These are phyloP conservation scores for Liopterus haemorrhoidalis DNA, from an alignment of 2,888 invertebrate species.

Conservation along the genomic window DNA sequence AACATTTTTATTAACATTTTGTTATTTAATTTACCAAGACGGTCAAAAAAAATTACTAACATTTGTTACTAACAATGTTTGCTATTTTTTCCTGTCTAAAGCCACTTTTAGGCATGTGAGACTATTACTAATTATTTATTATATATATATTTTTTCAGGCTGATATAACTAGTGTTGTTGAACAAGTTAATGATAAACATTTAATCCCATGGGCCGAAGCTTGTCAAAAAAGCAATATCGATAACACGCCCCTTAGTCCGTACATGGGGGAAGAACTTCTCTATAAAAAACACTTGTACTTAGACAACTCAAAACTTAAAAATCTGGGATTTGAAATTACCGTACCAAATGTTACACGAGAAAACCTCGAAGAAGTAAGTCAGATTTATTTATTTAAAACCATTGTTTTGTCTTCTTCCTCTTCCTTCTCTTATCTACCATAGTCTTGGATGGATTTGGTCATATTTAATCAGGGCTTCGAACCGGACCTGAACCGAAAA, in stretches of 20 bases:
- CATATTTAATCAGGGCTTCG: too few species aligned
- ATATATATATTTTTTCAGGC: slow-evolving; percentile 55
- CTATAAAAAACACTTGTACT: slow-evolving; percentile 70
- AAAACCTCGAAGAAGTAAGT: slow-evolving; percentile 56
- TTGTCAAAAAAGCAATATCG: slow-evolving; percentile 66
- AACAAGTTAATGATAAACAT: slow-evolving; percentile 91
- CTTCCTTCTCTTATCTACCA: background rate
- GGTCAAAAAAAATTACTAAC: too few species aligned
- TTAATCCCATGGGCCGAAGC: slow-evolving; percentile 87
- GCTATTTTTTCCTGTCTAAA: too few species aligned
- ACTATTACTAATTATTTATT: too few species aligned
- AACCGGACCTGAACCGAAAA: too few species aligned
- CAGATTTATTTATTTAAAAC: background rate
- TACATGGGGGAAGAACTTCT: slow-evolving; percentile 79
- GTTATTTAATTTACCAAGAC: too few species aligned
- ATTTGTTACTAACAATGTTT: too few species aligned
- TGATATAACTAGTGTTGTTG: slow-evolving; percentile 73
- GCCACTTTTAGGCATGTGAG: too few species aligned
- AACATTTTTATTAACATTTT: too few species aligned
- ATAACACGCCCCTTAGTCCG: slow-evolving; percentile 83
- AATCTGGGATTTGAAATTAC: slow-evolving; percentile 54
- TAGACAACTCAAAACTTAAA: slow-evolving; percentile 64
- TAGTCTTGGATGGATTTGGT: too few species aligned
- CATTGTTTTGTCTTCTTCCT: background rate
- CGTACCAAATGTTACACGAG: slow-evolving; percentile 58